Evolutionary conservation across 2,113 vertebrate species (phyloP), one percentile per base, ranked within the genome.

Genomic region (Dicaeum eximium): DNA sequence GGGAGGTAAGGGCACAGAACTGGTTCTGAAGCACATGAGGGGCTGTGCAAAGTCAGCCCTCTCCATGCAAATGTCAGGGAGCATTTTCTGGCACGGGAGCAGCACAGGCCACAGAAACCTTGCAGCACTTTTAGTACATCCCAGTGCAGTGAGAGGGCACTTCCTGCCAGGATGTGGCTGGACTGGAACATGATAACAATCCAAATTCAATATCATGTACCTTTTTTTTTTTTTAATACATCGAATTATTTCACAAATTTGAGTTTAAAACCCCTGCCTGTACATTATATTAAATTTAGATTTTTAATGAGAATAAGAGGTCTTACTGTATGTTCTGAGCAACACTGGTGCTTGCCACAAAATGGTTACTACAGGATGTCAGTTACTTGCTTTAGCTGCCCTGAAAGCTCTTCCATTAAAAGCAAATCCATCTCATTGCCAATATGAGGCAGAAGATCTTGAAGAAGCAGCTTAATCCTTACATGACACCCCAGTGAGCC

Each of bases 381-480:
- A 30, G 35, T 51, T 91, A 86, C 35, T 42, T n/a, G 22, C 66
- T 87, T 91, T 62, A 97, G 96, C 57, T 77, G 14, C 13, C 8
- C 4, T n/a, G 45, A 69, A 45, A 94, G 61, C 24, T 92, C 88
- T 72, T 88, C 97, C 50, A 83, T 93, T 81, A 70, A 93, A 23
- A 97, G 33, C 64, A 98, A 98, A 92, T 93, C 48, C 9, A 92
- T 85, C 12, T 45, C 96, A 70, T 88, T 45, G 74, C 25, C 3
- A 30, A 79, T 64, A 83, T 96, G 95, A 97, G 95, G 80, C 94
- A 97, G 20, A 97, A 95, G 62, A 98, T 98, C 82, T 54, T 38
- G 96, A 98, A 90, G 98, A 98, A 81, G 95, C 96, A 15, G 90
- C 96, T 45, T 80, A 71, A 80, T 77, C 77, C 92, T 96, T 98